These are phyloP conservation scores for Idaea straminata DNA, from an alignment of 2,888 invertebrate genomes.

Conservation along the genomic window DNA sequence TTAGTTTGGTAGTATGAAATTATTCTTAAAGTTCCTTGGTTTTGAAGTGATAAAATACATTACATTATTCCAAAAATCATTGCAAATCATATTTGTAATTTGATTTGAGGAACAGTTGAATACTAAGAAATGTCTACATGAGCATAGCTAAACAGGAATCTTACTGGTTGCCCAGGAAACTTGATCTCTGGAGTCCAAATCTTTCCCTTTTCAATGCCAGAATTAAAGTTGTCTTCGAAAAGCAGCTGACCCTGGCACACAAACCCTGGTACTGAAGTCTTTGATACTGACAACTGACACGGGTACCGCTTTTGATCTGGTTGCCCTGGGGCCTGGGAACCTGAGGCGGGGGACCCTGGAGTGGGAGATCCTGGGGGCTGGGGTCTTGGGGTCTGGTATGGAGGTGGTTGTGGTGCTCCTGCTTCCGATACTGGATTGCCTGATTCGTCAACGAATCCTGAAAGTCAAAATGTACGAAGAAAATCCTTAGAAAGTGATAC, in stretches of 20 bases:
- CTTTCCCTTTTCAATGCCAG: slow-evolving; percentile 58
- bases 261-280: slow-evolving; percentile 54
- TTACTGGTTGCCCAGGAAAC: slow-evolving; percentile 82
- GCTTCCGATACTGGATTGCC: slow-evolving; percentile 37
- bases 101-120: no score
- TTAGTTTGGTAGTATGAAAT: no score
- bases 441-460: slow-evolving; percentile 59
- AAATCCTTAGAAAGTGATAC: no score
- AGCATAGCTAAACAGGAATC: slow-evolving; percentile 18
- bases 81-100: no score
- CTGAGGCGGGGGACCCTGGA: neutral
- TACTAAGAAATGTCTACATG: no score
- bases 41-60: no score
- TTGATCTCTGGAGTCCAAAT: slow-evolving; percentile 80
- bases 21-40: no score
- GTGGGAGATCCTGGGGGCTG: neutral
- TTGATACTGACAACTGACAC: slow-evolving; percentile 56
- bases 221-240: slow-evolving; percentile 82
- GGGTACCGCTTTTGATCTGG: slow-evolving; percentile 39
- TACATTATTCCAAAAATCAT: no score
- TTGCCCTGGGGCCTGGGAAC: neutral
- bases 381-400: neutral
- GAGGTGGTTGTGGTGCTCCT: slow-evolving; percentile 1
- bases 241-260: slow-evolving; percentile 81
- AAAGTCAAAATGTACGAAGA: slow-evolving; percentile 6